These are phyloP conservation scores for human (Homo sapiens) DNA, from an alignment of 2,113 vertebrate species.

Conservation along the genomic window GRCh38 chr16:49586001-49586500, in stretches of 20 bases:
- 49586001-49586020: neutral
- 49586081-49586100: neutral
- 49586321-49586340: conserved; percentile 87
- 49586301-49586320: conserved; percentile 86
- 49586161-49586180: neutral
- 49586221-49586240: conserved; percentile 77
- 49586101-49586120: neutral
- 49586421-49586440: conserved; percentile 86
- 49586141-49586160: neutral
- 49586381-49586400: conserved; percentile 88
- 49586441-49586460: conserved; percentile 87
- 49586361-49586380: conserved; percentile 90
- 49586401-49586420: conserved; percentile 86
- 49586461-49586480: conserved; percentile 89
- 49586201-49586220: conserved; percentile 73
- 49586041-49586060: fast-evolving
- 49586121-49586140: fast-evolving
- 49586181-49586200: conserved; percentile 64
- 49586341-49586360: conserved; percentile 87
- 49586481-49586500: conserved; percentile 88
- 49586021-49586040: conserved; percentile 34
- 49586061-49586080: neutral
- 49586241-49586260: conserved; percentile 86
- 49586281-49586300: conserved; percentile 88
- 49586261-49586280: conserved; percentile 79